Base-by-base conservation (phyloP, 1,140 invertebrate genomes). In the Aphelenchoides fujianensis region DNA sequence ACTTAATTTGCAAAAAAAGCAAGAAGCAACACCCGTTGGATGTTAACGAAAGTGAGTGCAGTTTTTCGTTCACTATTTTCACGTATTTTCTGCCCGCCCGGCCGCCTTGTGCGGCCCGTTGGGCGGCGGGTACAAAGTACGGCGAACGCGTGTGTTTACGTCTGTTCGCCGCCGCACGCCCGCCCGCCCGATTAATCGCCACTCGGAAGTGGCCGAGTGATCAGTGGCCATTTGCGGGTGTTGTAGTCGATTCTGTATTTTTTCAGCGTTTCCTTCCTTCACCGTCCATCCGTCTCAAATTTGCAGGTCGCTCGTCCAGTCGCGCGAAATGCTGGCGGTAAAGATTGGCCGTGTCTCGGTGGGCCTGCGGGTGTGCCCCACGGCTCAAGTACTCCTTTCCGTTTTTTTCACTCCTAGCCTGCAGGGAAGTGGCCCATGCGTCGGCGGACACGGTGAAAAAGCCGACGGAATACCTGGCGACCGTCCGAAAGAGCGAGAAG, bases 341-440 rank as follows among this genome's bases (percentile, higher is more conserved):
- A 53, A 61, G 57, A 16, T 16, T 9, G 41, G 41, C 9, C 16
- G 57, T 61, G 16, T 61, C 16, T 41, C 19, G 12, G 41, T 61
- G 57, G 16, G 57, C 16, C 53, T 16, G 16, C 41, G n/a, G 16
- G 19, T 16, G 53, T 16, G 12, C 16, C 9, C 57, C 57, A 53
- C 12, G 9, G 12, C 57, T 16, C 53, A 61, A 19, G 57, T 53
- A n/a, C n/a, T n/a, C n/a, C n/a, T n/a, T n/a, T n/a, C n/a, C n/a
- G n/a, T n/a, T n/a, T n/a, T n/a, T n/a, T n/a, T n/a, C n/a, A n/a
- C n/a, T n/a, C 12, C 19, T 61, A 41, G 16, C 35, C 69, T 57
- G n/a, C n/a, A 68, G 37, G 23, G 28, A 68, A 69, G 23, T 69
- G n/a, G 16, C 37, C 34, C 28, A 19, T 70, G 69, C 69, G 69